A percentile compares a stretch with the other conserved stretches of the same genome.
Evolutionary conservation across 2,888 invertebrate species (phyloP).

Genomic region (Chrysodeixis includens): DNA sequence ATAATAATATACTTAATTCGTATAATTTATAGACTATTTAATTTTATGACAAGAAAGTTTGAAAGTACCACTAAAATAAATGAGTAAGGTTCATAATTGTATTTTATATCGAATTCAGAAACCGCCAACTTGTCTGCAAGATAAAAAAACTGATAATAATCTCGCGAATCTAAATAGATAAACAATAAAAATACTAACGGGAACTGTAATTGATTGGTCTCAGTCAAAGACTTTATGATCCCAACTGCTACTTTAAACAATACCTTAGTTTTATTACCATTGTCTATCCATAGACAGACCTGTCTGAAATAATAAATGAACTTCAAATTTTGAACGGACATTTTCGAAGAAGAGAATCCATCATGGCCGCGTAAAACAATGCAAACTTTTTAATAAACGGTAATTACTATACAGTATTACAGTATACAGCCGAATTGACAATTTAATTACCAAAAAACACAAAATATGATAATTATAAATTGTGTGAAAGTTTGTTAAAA

Average conservation of each 20-base stretch:
- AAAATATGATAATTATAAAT: conserved; percentile 1
- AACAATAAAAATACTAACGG: conserved; percentile 38
- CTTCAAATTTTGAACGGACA: conserved; percentile 30
- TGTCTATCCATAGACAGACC: neutral
- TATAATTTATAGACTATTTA: too few relatives aligned
- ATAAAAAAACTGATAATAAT: conserved; percentile 16
- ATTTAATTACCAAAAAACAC: conserved; percentile 12
- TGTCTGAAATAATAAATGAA: neutral
- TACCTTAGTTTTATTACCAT: conserved; percentile 5
- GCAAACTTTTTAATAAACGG: neutral
- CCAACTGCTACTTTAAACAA: conserved; percentile 22
- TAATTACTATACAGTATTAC: too few relatives aligned
- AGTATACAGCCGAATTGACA: neutral
- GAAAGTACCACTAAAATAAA: too few relatives aligned
- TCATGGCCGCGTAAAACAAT: neutral
- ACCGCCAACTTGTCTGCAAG: neutral
- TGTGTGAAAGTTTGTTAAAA: conserved; percentile 44
- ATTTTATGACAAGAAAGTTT: too few relatives aligned
- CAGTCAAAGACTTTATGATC: conserved; percentile 9
- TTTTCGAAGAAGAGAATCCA: neutral
- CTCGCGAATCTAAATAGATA: conserved; percentile 9
- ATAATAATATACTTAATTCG: too few relatives aligned
- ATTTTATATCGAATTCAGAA: conserved; percentile 8
- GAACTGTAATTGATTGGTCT: conserved; percentile 36
- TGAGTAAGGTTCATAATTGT: too few relatives aligned